Evolutionary conservation across 2,888 invertebrate species (phyloP).

Genomic region (Melanchra persicariae): DNA sequence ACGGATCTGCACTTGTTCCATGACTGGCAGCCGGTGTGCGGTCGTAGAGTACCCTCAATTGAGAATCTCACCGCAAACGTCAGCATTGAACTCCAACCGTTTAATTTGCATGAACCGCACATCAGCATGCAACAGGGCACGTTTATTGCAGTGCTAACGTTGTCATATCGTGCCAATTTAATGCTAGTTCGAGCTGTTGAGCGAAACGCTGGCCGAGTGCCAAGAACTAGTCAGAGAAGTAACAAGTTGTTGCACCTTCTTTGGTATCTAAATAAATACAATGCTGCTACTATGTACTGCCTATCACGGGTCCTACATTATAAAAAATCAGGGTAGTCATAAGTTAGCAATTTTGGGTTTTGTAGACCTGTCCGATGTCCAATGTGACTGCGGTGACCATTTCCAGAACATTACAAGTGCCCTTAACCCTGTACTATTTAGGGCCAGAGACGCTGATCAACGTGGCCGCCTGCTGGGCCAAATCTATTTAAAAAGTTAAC

Average conservation of each 20-base stretch:
- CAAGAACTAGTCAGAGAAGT: not conserved
- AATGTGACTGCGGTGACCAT: no score
- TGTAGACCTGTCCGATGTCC: no score
- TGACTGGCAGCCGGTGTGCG: not conserved
- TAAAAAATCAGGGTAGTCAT: not conserved
- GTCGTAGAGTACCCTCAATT: not conserved
- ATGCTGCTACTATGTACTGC: no score
- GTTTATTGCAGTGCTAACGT: no score
- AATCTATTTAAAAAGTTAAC: no score
- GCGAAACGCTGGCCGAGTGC: constrained; percentile 11
- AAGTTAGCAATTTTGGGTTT: not conserved
- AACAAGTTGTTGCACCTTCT: constrained; percentile 8
- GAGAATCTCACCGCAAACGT: constrained; percentile 1
- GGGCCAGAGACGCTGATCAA: no score
- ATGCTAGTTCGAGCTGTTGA: not conserved
- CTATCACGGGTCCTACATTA: not conserved
- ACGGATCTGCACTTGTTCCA: not conserved
- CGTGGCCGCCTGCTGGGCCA: no score
- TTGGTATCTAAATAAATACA: not conserved
- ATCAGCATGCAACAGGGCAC: not conserved
- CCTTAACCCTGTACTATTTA: no score
- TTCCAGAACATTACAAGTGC: no score
- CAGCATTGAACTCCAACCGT: not conserved
- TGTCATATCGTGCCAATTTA: not conserved
- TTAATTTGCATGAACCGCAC: not conserved